Percentiles rank a stretch among this genome's conserved stretches.
Evolutionary conservation across 1,140 invertebrate species (phyloP).

Genomic region (Atta cephalotes): DNA sequence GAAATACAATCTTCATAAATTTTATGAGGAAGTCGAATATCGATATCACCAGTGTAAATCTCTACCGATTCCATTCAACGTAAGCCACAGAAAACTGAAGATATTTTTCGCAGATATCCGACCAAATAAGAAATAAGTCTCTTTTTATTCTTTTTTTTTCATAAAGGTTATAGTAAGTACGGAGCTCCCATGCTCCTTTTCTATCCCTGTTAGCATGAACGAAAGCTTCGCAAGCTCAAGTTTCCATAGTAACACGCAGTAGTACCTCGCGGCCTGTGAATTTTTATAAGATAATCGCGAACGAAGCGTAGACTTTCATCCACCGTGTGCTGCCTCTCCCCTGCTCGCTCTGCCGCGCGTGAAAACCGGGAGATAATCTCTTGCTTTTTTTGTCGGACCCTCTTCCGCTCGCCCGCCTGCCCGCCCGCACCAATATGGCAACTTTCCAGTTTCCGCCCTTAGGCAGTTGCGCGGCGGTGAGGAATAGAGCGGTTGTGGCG

Average conservation of each 20-base stretch:
- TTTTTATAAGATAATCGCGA: conserved; percentile 63
- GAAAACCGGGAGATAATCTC: conserved; percentile 62
- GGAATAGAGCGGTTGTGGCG: conserved; percentile 54
- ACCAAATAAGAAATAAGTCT: conserved; percentile 42
- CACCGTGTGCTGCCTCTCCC: conserved; percentile 9
- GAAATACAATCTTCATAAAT: conserved; percentile 29
- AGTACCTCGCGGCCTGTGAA: conserved; percentile 64
- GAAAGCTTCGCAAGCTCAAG: conserved; percentile 53
- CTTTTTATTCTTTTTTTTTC: conserved; percentile 35
- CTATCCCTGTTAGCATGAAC: conserved; percentile 51
- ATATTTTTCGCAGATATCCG: conserved; percentile 50
- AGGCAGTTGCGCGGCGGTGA: conserved; percentile 56
- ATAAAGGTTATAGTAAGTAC: conserved; percentile 20
- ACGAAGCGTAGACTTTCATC: conserved; percentile 33
- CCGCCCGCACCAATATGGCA: conserved; percentile 43
- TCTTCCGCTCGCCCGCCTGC: background rate
- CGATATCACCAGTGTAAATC: conserved; percentile 6
- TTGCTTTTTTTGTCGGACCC: conserved; percentile 64
- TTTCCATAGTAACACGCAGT: conserved; percentile 66
- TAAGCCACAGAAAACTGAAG: conserved; percentile 47
- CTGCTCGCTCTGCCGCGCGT: conserved; percentile 9
- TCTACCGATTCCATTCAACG: conserved; percentile 30
- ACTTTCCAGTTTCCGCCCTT: conserved; percentile 71
- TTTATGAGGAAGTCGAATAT: background rate
- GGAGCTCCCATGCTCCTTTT: conserved; percentile 29